A percentile compares a stretch with the other conserved stretches of the same genome.
These are phyloP conservation scores for Scytalopus superciliaris DNA, from an alignment of 2,113 vertebrate genomes.

Conservation along the genomic window DNA sequence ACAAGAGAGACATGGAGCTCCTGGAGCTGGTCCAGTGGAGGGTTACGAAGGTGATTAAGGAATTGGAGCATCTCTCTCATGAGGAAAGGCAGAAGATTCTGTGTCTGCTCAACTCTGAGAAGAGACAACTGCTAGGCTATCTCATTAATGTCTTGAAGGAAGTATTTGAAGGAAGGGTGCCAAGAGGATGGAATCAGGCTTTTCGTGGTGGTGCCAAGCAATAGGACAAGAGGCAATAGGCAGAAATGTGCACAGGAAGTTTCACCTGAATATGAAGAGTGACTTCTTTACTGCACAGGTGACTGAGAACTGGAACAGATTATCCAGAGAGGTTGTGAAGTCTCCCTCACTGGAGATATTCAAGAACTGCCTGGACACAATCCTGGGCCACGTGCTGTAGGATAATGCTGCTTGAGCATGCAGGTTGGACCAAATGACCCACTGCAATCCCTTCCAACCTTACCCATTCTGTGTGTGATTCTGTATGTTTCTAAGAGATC, in stretches of 20 bases:
- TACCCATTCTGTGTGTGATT: fast-evolving
- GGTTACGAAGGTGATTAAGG: not conserved
- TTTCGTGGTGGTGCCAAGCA: not conserved
- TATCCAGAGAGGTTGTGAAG: not conserved
- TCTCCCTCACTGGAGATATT: not conserved
- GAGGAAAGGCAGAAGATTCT: not conserved
- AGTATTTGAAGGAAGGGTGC: not conserved
- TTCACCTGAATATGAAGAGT: not conserved
- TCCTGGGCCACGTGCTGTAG: not conserved
- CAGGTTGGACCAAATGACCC: not conserved
- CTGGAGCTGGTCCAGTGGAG: not conserved
- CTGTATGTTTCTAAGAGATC: not conserved
- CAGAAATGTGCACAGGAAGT: not conserved
- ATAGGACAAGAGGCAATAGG: not conserved
- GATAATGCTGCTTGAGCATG: not conserved
- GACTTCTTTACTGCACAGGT: fast-evolving
- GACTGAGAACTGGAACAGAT: fast-evolving
- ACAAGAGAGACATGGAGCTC: not conserved
- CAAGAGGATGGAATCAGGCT: not conserved
- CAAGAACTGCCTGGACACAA: not conserved
- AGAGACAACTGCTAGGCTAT: not conserved
- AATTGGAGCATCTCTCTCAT: not conserved
- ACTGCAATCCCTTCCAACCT: not conserved
- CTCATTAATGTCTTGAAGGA: not conserved
- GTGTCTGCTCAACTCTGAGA: not conserved